Evolutionary conservation across 2,888 invertebrate genomes (phyloP).

Genomic region (Sycophila texana): DNA sequence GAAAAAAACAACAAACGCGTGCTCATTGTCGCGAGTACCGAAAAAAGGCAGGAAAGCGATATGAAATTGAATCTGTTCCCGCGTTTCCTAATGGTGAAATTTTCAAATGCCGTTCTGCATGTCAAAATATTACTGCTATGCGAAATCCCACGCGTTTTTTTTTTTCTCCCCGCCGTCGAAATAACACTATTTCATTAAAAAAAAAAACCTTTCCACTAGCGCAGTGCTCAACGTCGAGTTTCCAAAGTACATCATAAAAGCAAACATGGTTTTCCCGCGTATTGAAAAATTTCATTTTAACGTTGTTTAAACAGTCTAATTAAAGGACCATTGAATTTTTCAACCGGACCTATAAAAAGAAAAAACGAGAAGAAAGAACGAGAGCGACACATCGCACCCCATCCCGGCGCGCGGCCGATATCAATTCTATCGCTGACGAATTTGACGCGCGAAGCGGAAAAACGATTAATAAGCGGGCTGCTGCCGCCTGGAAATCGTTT

Average conservation of each 20-base stretch:
- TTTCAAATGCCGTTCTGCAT: background rate
- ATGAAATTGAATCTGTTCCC: conserved; percentile 13
- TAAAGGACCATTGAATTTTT: no score
- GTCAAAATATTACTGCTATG: background rate
- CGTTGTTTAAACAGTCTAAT: no score
- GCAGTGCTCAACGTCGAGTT: no score
- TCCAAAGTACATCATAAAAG: no score
- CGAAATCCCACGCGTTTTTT: background rate
- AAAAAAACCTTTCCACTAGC: no score
- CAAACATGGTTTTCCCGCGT: no score
- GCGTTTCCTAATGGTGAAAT: conserved; percentile 9
- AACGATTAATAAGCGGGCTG: conserved; percentile 8
- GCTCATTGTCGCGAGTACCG: conserved; percentile 23
- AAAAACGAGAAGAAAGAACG: no score
- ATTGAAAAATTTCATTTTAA: no score
- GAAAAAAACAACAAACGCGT: conserved; percentile 26
- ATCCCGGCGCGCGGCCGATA: no score
- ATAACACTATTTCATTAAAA: background rate
- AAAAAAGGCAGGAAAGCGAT: conserved; percentile 31
- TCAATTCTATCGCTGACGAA: background rate
- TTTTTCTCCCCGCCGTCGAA: background rate
- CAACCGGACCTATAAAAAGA: no score
- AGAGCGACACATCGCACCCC: no score
- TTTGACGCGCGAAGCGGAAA: background rate
- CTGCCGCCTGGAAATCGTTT: background rate